A percentile compares a stretch with the other conserved stretches of the same genome.
Evolutionary conservation across 2,888 invertebrate genomes (phyloP).

Genomic region (Ditula angustiorana): DNA sequence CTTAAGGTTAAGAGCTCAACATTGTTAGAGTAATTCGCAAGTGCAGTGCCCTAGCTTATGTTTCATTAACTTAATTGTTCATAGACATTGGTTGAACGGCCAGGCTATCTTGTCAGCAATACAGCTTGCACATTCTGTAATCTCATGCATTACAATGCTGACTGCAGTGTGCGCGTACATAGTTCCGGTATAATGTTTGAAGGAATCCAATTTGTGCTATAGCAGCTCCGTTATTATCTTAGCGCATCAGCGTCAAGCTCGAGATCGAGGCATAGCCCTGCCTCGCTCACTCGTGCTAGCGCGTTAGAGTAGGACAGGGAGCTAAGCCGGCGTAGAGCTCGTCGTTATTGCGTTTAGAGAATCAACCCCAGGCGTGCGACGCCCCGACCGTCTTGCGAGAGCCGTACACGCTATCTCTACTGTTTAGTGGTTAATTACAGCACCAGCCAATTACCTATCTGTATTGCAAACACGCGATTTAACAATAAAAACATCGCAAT

Average conservation of each 20-base stretch:
- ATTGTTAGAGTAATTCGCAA: constrained; percentile 5
- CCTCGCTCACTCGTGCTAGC: no score
- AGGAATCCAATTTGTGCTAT: constrained; percentile 36
- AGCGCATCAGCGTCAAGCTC: no score
- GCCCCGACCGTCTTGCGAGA: constrained; percentile 17
- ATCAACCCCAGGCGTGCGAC: constrained; percentile 20
- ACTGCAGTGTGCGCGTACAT: constrained; percentile 22
- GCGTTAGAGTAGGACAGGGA: no score
- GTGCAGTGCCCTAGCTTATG: constrained; percentile 10
- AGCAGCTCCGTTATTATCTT: no score
- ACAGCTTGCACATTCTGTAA: constrained; percentile 36
- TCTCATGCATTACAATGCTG: constrained; percentile 40
- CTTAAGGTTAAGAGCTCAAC: not conserved
- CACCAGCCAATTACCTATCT: constrained; percentile 58
- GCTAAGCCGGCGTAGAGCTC: no score
- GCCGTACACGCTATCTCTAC: constrained; percentile 45
- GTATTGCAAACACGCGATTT: constrained; percentile 61
- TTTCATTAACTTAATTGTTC: constrained; percentile 36
- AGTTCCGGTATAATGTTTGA: constrained; percentile 24
- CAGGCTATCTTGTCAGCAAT: constrained; percentile 17
- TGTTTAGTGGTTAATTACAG: constrained; percentile 59
- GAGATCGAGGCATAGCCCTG: no score
- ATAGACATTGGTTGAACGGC: constrained; percentile 28
- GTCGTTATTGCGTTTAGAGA: no score
- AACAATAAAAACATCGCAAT: constrained; percentile 58